A percentile compares a stretch with the other conserved stretches of the same genome.
phyloP scores from a whole-genome alignment of 2,113 vertebrate species.

The Phylloscopus trochiloides region DNA sequence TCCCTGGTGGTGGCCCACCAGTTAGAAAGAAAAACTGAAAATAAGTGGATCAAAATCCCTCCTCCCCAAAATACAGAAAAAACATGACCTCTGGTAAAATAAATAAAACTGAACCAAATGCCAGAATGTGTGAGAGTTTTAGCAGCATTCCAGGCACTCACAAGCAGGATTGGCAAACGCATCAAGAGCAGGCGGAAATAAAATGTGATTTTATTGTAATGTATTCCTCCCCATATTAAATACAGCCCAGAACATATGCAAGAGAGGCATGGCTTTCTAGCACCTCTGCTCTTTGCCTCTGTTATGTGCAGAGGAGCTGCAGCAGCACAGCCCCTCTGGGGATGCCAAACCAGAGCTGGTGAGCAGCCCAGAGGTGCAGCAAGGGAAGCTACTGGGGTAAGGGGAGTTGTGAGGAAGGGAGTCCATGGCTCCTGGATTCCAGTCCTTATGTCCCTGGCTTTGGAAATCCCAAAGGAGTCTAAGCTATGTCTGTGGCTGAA shows the following conservation, averaged over 20 bases:
- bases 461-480: not conserved
- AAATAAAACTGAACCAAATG: not conserved
- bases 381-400: fast-evolving
- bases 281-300: not conserved
- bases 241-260: not conserved
- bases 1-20: not conserved
- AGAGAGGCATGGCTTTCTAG: not conserved
- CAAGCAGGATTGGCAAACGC: not conserved
- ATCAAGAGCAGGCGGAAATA: not conserved
- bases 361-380: not conserved
- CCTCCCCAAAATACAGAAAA: not conserved
- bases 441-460: not conserved
- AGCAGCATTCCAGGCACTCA: not conserved
- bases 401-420: not conserved
- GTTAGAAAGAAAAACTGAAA: not conserved
- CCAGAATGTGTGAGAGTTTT: not conserved
- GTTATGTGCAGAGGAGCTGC: fast-evolving
- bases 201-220: not conserved
- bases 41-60: not conserved
- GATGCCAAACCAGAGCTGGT: not conserved
- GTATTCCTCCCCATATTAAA: not conserved
- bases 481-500: not conserved
- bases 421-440: not conserved
- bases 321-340: fast-evolving
- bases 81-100: not conserved